A percentile compares a stretch with the other conserved stretches of the same genome.
Evolutionary conservation across 2,888 invertebrate species (phyloP).

Genomic region (Xestobium rufovillosum): DNA sequence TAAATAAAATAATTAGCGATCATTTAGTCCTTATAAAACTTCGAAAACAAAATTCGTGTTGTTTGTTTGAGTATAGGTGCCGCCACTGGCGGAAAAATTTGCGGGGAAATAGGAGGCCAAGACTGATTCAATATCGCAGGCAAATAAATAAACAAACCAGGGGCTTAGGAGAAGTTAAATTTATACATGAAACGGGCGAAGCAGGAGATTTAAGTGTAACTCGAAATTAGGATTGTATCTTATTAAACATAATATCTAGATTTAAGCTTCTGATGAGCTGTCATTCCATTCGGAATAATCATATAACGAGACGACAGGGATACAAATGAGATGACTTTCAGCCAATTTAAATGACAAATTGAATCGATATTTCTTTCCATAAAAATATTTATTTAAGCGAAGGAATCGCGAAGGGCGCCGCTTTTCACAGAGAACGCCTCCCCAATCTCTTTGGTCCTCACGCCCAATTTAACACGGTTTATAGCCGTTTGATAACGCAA

Average conservation of each 20-base stretch:
- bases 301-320: slow-evolving; percentile 44
- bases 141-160: slow-evolving; percentile 1
- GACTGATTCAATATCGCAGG: background rate
- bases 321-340: slow-evolving; percentile 44
- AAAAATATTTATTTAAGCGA: slow-evolving; percentile 44
- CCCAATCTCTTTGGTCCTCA: no score
- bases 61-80: no score
- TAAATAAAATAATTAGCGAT: no score
- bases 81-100: no score
- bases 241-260: slow-evolving; percentile 37
- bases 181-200: background rate
- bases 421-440: slow-evolving; percentile 4
- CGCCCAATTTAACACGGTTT: slow-evolving; percentile 34
- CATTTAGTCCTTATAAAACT: no score
- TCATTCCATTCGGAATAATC: slow-evolving; percentile 39
- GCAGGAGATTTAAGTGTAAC: slow-evolving; percentile 1
- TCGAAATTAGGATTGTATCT: slow-evolving; percentile 36
- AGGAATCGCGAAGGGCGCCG: slow-evolving; percentile 11
- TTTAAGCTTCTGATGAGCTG: slow-evolving; percentile 40
- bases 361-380: slow-evolving; percentile 45
- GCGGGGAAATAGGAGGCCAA: no score
- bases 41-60: no score
- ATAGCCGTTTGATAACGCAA: slow-evolving; percentile 34
- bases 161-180: background rate
- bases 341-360: slow-evolving; percentile 46